phyloP scores from a whole-genome alignment of 2,797 vertebrate species.

The Miichthys miiuy region DNA sequence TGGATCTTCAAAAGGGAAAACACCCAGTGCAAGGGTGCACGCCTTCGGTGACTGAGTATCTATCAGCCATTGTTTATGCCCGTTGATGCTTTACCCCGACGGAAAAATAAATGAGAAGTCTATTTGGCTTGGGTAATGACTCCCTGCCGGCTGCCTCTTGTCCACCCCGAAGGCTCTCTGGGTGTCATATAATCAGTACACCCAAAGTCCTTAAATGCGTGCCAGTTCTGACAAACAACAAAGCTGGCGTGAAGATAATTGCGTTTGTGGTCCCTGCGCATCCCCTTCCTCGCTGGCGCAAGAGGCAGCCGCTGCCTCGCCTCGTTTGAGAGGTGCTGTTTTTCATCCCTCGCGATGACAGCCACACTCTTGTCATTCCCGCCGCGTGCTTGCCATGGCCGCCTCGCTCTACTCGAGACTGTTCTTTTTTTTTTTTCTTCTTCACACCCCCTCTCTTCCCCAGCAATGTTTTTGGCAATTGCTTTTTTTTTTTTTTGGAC shows the following conservation, averaged over 20 bases:
- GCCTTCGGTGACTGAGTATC: conserved; percentile 61
- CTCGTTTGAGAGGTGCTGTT: conserved; percentile 78
- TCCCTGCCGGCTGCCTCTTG: conserved; percentile 73
- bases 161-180: conserved; percentile 74
- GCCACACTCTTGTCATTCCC: conserved; percentile 78
- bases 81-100: conserved; percentile 60
- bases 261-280: conserved; percentile 68
- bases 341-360: conserved; percentile 77
- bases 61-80: conserved; percentile 68
- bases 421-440: conserved; percentile 27
- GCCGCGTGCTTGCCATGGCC: conserved; percentile 53
- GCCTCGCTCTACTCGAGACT: conserved; percentile 57
- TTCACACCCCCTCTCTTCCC: conserved; percentile 14
- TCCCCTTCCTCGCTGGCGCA: conserved; percentile 60
- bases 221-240: conserved; percentile 79
- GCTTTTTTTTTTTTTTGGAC: conserved; percentile 54
- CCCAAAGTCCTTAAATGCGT: conserved; percentile 70
- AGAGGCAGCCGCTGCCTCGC: conserved; percentile 70
- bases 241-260: conserved; percentile 81
- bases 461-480: conserved; percentile 68
- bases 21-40: conserved; percentile 20
- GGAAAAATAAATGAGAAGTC: conserved; percentile 78
- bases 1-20: conserved; percentile 57
- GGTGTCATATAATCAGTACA: conserved; percentile 80
- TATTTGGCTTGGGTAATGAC: conserved; percentile 81